Evolutionary conservation across 2,888 invertebrate species (phyloP).

Genomic region (Encarsia formosa): DNA sequence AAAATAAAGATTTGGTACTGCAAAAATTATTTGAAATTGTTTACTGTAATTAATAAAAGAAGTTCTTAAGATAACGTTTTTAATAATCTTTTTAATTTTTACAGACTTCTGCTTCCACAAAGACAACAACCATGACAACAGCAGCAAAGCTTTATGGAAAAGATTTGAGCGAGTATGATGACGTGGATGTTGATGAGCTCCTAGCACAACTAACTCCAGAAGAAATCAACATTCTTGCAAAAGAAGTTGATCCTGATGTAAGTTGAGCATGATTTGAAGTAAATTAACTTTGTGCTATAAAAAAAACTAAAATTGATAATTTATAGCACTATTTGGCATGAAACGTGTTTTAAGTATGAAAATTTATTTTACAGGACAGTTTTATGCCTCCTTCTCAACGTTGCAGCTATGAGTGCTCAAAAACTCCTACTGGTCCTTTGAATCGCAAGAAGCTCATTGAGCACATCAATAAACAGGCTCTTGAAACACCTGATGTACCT

Average conservation of each 20-base stretch:
- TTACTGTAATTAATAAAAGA: no score
- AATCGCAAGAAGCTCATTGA: constrained; percentile 93
- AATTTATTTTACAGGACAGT: constrained; percentile 72
- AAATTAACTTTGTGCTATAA: no score
- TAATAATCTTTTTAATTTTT: constrained; percentile 32
- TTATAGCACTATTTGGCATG: no score
- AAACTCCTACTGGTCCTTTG: constrained; percentile 91
- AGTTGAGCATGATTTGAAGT: constrained; percentile 52
- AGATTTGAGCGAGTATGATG: constrained; percentile 86
- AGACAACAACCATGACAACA: constrained; percentile 85
- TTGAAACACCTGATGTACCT: constrained; percentile 95
- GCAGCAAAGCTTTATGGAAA: constrained; percentile 86
- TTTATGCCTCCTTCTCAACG: constrained; percentile 94
- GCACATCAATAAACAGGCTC: constrained; percentile 96
- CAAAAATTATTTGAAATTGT: no score
- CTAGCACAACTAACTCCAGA: constrained; percentile 89
- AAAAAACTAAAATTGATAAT: no score
- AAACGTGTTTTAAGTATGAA: neutral
- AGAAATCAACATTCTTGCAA: constrained; percentile 94
- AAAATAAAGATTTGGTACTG: no score
- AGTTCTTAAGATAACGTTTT: no score
- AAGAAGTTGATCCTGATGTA: constrained; percentile 99
- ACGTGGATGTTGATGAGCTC: constrained; percentile 93
- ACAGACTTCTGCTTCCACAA: constrained; percentile 85
- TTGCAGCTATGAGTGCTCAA: constrained; percentile 93